Conservation (phyloP, 2,797 vertebrate genomes). For the Danio tinwini region DNA sequence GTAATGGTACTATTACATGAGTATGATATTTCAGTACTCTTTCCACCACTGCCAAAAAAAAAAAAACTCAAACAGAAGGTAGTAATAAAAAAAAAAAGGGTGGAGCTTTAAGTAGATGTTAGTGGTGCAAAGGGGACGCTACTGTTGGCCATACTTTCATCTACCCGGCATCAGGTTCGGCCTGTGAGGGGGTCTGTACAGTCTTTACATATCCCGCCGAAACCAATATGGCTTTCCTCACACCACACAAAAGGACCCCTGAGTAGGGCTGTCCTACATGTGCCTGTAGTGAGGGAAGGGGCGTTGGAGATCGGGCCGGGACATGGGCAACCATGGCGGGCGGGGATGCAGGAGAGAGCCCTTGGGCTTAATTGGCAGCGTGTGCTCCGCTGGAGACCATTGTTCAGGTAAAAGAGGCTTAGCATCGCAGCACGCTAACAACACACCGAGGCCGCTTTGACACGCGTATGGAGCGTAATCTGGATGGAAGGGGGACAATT, state of each 20-base stretch:
- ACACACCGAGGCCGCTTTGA: constrained; percentile 45
- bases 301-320: constrained; percentile 63
- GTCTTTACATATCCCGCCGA: constrained; percentile 72
- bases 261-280: constrained; percentile 74
- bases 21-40: too few species aligned
- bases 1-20: too few species aligned
- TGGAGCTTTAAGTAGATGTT: constrained; percentile 22
- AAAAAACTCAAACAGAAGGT: not conserved
- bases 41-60: too few species aligned
- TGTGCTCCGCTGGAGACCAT: constrained; percentile 74
- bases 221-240: constrained; percentile 74
- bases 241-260: constrained; percentile 73
- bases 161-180: constrained; percentile 43
- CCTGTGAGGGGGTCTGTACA: constrained; percentile 67
- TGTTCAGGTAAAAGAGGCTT: constrained; percentile 79
- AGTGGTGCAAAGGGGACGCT: constrained; percentile 23
- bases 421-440: constrained; percentile 74
- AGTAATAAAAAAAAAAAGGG: constrained; percentile 1
- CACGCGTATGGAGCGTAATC: constrained; percentile 59
- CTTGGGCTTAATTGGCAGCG: constrained; percentile 87
- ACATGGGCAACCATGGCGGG: constrained; percentile 58
- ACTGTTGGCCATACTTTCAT: constrained; percentile 49
- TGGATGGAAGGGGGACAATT: constrained; percentile 46
- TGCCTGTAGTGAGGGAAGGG: constrained; percentile 78
- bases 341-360: constrained; percentile 75